Evolutionary conservation across 37 sponge, comb jelly and placozoan species (phyloP).

Genomic region (Tethya wilhelma): DNA sequence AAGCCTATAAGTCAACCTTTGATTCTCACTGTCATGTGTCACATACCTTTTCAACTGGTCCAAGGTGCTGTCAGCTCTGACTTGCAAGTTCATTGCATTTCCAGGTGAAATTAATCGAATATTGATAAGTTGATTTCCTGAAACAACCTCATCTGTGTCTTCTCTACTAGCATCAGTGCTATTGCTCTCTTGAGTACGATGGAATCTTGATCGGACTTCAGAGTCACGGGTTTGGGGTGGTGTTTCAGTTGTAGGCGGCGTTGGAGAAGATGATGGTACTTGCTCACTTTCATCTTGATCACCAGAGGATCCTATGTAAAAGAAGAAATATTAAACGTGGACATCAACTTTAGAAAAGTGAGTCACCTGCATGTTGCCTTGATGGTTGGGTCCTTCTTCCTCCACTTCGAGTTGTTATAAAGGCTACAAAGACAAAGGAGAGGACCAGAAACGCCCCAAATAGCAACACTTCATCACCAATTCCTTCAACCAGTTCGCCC

Average conservation of each 20-base stretch:
- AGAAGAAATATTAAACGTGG: no score
- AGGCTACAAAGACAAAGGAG: background rate
- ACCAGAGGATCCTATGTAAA: no score
- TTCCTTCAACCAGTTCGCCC: slow-evolving; percentile 38
- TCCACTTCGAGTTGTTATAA: background rate
- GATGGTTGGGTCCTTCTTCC: no score
- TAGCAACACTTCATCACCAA: slow-evolving; percentile 72
- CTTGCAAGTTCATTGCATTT: background rate
- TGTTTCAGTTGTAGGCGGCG: no score
- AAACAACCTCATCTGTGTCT: background rate
- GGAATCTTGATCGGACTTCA: no score
- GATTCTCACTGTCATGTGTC: background rate
- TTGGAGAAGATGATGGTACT: no score
- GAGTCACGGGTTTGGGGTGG: no score
- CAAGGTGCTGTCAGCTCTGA: slow-evolving; percentile 20
- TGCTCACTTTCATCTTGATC: no score
- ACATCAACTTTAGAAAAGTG: no score
- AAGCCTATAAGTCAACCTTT: background rate
- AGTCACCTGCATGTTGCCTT: no score
- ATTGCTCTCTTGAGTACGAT: background rate
- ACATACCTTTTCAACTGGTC: slow-evolving; percentile 42
- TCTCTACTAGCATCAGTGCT: background rate
- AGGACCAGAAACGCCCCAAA: slow-evolving; percentile 43
- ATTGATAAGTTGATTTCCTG: background rate
- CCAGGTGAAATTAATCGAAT: slow-evolving; percentile 35